A percentile compares a stretch with the other conserved stretches of the same genome.
phyloP scores from a whole-genome alignment of 2,113 vertebrate genomes.

The Gobiocypris rarus region DNA sequence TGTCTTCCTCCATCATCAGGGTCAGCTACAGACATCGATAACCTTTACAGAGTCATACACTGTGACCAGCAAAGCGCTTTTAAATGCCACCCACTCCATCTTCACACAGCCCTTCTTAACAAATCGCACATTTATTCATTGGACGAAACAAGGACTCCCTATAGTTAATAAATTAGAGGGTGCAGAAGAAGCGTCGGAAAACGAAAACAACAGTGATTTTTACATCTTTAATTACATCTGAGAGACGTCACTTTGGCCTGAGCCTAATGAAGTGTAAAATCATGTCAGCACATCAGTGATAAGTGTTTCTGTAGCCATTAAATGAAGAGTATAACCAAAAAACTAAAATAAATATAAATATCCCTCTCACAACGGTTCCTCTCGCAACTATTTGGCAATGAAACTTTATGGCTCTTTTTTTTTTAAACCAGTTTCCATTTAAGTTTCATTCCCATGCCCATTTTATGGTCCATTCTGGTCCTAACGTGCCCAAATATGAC shows the following conservation, averaged over 20 bases:
- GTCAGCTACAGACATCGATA: neutral
- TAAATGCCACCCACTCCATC: slow-evolving; percentile 14
- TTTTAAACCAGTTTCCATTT: neutral
- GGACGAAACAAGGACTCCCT: neutral
- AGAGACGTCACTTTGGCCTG: neutral
- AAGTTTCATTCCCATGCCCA: neutral
- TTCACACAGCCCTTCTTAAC: neutral
- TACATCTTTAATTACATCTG: slow-evolving; percentile 16
- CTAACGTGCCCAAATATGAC: neutral
- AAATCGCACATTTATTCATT: neutral
- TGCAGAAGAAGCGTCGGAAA: neutral
- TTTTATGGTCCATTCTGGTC: neutral
- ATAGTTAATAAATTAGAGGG: neutral
- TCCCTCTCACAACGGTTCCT: too few species aligned
- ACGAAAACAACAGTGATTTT: slow-evolving; percentile 3
- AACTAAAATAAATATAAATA: too few species aligned
- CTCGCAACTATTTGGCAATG: neutral
- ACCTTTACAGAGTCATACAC: slow-evolving; percentile 23
- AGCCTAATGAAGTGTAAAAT: slow-evolving; percentile 5
- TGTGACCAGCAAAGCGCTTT: slow-evolving; percentile 27
- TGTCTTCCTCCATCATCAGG: neutral
- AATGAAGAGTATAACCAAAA: too few species aligned
- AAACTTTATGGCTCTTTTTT: neutral
- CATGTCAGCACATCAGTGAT: neutral
- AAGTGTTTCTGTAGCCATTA: neutral